phyloP scores from a whole-genome alignment of 2,888 invertebrate species.

The Eristalis pertinax region DNA sequence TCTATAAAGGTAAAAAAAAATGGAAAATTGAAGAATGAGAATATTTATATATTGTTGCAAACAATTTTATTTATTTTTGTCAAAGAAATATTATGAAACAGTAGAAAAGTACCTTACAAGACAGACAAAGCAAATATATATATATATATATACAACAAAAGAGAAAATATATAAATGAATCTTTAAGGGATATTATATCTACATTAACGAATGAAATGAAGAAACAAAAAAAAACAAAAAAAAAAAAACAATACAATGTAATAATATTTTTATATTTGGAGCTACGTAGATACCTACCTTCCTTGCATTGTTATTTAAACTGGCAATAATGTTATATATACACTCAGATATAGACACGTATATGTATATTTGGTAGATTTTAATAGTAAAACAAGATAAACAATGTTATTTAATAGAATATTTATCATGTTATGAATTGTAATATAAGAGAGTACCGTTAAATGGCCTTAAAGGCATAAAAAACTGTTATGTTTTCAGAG shows the following conservation, averaged over 20 bases:
- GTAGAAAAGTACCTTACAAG: constrained; percentile 70
- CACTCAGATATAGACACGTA: constrained; percentile 69
- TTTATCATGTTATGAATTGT: constrained; percentile 72
- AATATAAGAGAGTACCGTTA: constrained; percentile 72
- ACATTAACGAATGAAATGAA: constrained; percentile 33
- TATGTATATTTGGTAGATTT: constrained; percentile 69
- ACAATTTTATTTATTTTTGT: constrained; percentile 69
- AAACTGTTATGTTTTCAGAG: constrained; percentile 80
- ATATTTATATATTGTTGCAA: constrained; percentile 72
- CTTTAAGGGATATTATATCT: constrained; percentile 62
- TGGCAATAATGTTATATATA: constrained; percentile 73
- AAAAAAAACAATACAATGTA: constrained; percentile 65
- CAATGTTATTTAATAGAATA: constrained; percentile 70
- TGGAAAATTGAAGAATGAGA: constrained; percentile 2
- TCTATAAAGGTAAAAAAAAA: constrained; percentile 49
- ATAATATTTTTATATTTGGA: constrained; percentile 77
- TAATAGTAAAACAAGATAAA: constrained; percentile 66
- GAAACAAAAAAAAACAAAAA: constrained; percentile 54
- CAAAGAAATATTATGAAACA: constrained; percentile 70
- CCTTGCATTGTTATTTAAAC: constrained; percentile 74
- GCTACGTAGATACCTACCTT: constrained; percentile 81
- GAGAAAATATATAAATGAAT: background rate
- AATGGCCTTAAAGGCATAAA: constrained; percentile 76
- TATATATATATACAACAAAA: background rate
- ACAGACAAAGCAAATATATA: constrained; percentile 49